Evolutionary conservation across 64 coral and sea anemone genomes (phyloP).

Genomic region (Porites lutea): DNA sequence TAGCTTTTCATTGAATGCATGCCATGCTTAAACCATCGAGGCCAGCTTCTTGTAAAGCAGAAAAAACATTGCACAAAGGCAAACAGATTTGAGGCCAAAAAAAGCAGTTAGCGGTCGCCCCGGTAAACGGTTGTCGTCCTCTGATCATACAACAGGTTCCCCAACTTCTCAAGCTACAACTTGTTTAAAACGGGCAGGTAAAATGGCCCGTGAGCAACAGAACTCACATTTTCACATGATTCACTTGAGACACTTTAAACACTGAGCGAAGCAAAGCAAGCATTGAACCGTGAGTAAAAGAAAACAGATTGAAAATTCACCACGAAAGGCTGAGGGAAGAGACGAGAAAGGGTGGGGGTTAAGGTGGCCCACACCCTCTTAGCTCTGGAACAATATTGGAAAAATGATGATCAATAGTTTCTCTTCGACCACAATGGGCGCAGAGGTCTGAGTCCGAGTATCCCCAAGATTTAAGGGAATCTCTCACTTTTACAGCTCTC

Average conservation of each 20-base stretch:
- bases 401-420: neutral
- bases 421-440: neutral
- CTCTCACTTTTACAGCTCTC: neutral
- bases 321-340: too few relatives aligned
- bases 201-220: too few relatives aligned
- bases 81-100: neutral
- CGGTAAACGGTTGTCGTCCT: neutral
- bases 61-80: neutral
- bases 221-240: too few relatives aligned
- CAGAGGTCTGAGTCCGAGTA: neutral
- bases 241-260: too few relatives aligned
- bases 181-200: too few relatives aligned
- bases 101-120: neutral
- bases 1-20: neutral
- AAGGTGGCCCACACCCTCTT: neutral
- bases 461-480: neutral
- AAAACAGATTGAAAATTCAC: too few relatives aligned
- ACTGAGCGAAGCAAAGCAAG: too few relatives aligned
- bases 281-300: too few relatives aligned
- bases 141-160: too few relatives aligned
- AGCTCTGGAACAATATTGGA: neutral
- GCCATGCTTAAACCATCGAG: neutral
- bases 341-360: neutral
- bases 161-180: too few relatives aligned
- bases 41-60: neutral